These are phyloP conservation scores for Venturia canescens DNA, from an alignment of 1,140 invertebrate genomes.

Conservation along the genomic window DNA sequence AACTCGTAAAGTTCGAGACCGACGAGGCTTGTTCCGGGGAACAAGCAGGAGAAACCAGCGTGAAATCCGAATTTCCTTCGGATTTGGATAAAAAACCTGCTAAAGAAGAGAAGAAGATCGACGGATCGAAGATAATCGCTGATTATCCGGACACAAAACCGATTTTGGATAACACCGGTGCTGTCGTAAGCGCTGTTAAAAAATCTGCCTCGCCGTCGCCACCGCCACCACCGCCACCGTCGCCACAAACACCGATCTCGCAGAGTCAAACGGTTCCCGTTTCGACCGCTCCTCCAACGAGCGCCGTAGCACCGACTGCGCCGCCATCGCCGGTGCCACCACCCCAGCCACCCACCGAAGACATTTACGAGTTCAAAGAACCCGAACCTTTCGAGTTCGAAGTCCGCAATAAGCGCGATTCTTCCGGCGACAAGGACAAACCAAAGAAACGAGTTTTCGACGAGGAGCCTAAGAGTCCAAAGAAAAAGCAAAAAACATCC, in stretches of 20 bases:
- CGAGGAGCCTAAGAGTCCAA: slow-evolving; percentile 71
- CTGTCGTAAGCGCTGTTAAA: neutral
- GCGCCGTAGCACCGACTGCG: neutral
- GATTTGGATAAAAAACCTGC: slow-evolving; percentile 55
- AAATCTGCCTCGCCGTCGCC: neutral
- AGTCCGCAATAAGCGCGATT: slow-evolving; percentile 78
- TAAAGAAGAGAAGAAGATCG: slow-evolving; percentile 58
- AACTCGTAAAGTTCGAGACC: slow-evolving; percentile 65
- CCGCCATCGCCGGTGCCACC: slow-evolving; percentile 16
- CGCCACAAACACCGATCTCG: neutral
- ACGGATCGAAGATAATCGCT: slow-evolving; percentile 55
- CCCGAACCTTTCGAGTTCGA: slow-evolving; percentile 91
- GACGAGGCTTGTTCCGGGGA: no score
- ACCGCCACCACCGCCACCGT: no score
- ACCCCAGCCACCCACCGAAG: slow-evolving; percentile 76
- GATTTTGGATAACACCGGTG: slow-evolving; percentile 31
- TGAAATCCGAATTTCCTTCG: slow-evolving; percentile 61
- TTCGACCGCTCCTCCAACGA: neutral
- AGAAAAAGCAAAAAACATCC: slow-evolving; percentile 69
- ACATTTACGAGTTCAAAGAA: slow-evolving; percentile 93
- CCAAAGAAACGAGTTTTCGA: slow-evolving; percentile 72
- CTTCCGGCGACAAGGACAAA: slow-evolving; percentile 71
- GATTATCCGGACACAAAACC: slow-evolving; percentile 50
- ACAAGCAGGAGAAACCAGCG: slow-evolving; percentile 60
- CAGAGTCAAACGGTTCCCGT: neutral